phyloP scores from a whole-genome alignment of 2,113 vertebrate species.

The Bombycilla garrulus region DNA sequence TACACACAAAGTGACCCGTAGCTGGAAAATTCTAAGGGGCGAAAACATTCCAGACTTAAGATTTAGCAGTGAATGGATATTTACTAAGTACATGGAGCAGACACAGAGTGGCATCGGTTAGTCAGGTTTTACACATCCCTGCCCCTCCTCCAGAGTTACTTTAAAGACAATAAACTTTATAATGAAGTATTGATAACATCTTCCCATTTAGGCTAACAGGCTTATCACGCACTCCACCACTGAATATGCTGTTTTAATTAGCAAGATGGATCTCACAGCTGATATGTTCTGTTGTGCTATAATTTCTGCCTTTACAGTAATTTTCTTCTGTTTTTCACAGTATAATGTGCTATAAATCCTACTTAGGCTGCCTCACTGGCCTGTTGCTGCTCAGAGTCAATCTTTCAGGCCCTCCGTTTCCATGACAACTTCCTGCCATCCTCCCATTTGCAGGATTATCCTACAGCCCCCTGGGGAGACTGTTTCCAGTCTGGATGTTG shows the following conservation, averaged over 20 bases:
- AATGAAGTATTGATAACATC: constrained; percentile 61
- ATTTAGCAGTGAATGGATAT: neutral
- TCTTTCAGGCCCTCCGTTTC: constrained; percentile 73
- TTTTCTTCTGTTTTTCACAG: constrained; percentile 81
- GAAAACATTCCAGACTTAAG: neutral
- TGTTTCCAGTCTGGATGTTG: neutral
- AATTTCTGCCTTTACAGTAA: constrained; percentile 81
- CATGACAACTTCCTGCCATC: constrained; percentile 69
- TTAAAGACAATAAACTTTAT: constrained; percentile 70
- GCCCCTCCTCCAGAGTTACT: constrained; percentile 2
- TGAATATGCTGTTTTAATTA: constrained; percentile 80
- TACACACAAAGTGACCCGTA: neutral
- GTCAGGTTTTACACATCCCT: neutral
- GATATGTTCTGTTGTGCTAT: constrained; percentile 77
- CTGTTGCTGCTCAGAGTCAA: constrained; percentile 73
- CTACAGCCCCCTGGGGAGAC: constrained; percentile 60
- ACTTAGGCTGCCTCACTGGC: constrained; percentile 75
- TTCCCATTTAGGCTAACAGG: constrained; percentile 70
- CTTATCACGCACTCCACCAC: constrained; percentile 63
- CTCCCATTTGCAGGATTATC: constrained; percentile 60
- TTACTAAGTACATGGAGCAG: neutral
- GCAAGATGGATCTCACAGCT: constrained; percentile 75
- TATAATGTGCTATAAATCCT: constrained; percentile 80
- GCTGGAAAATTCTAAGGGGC: neutral
- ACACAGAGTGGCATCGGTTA: neutral